Base-by-base conservation (phyloP, 2,113 vertebrate genomes). In the Scomber japonicus region DNA sequence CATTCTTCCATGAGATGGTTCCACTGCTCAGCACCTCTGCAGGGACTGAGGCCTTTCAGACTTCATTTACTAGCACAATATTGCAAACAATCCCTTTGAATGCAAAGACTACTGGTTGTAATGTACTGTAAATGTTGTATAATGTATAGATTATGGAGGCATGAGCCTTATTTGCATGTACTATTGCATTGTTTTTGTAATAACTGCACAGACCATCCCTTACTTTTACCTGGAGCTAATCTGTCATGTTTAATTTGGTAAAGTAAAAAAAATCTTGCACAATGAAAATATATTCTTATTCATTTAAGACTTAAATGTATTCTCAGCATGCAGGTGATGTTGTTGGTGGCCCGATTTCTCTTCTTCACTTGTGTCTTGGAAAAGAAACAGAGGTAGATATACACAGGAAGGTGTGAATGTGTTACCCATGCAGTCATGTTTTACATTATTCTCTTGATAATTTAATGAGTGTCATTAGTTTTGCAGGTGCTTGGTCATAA, bases 191-290 rank as follows among this genome's bases (percentile, higher is more conserved):
- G n/a, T 66, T 63, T 27, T 53, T 68, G 27, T 64, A 78, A 57
- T 59, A 59, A 17, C 35, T 65, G 53, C 60, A 59, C 40, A 81
- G 78, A 69, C 62, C 72, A 85, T 78, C 57, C 48, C 15, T 69
- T 68, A 49, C 45, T 62, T 62, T 50, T 19, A 62, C 48, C 21
- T 9, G n/a, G 11, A 61, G 49, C 17, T 50, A 49, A 53, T 60
- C 10, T 12, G 9, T 60, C 35, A 61, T 13, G 17, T 70, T 44
- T 56, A 14, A 27, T 63, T 56, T 64, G 24, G 53, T 30, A 19
- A 60, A 60, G 17, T 54, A 46, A 10, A 24, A 10, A 24, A 17
- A 46, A 54, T 30, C 35, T 2, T 46, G 15, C 48, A n/a, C 11
- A 71, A 35, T 21, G 7, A 35, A 35, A 35, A 40, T 10, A 40